Conservation (phyloP, 30 jellyfish, hydroid and myxozoan genomes). For the Aurelia sp. region DNA sequence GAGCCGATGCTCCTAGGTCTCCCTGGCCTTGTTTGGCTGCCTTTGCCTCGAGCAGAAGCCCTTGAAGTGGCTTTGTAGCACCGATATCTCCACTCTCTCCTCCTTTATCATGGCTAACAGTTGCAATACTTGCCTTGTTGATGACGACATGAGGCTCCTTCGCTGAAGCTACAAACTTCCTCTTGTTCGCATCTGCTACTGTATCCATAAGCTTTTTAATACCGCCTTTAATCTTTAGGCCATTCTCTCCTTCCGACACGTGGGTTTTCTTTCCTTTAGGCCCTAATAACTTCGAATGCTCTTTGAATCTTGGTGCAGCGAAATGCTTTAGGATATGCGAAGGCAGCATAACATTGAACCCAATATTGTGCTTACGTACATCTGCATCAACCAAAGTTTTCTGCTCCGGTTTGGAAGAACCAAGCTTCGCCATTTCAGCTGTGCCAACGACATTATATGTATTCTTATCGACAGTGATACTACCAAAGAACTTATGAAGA, state of each 20-base stretch:
- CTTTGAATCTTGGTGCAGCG: slow-evolving; percentile 81
- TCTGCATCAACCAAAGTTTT: slow-evolving; percentile 67
- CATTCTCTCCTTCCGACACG: slow-evolving; percentile 40
- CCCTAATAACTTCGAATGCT: slow-evolving; percentile 59
- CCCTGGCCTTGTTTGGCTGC: slow-evolving; percentile 68
- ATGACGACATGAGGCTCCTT: slow-evolving; percentile 68
- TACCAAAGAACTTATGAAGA: slow-evolving; percentile 89
- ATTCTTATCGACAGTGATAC: slow-evolving; percentile 78
- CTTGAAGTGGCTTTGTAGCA: slow-evolving; percentile 93
- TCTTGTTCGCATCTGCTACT: slow-evolving; percentile 79
- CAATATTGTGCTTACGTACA: slow-evolving; percentile 90
- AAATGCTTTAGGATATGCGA: slow-evolving; percentile 79
- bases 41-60: slow-evolving; percentile 66
- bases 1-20: slow-evolving; percentile 70
- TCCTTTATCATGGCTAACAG: slow-evolving; percentile 19
- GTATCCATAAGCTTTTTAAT: slow-evolving; percentile 77
- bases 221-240: slow-evolving; percentile 63
- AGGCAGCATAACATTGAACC: slow-evolving; percentile 91
- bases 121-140: slow-evolving; percentile 76
- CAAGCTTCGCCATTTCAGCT: slow-evolving; percentile 74
- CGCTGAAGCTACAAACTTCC: slow-evolving; percentile 66
- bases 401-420: slow-evolving; percentile 17
- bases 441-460: slow-evolving; percentile 81
- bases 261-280: slow-evolving; percentile 65
- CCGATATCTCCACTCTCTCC: slow-evolving; percentile 97